Conservation (phyloP, 1,140 invertebrate genomes). For the Atta texana region DNA sequence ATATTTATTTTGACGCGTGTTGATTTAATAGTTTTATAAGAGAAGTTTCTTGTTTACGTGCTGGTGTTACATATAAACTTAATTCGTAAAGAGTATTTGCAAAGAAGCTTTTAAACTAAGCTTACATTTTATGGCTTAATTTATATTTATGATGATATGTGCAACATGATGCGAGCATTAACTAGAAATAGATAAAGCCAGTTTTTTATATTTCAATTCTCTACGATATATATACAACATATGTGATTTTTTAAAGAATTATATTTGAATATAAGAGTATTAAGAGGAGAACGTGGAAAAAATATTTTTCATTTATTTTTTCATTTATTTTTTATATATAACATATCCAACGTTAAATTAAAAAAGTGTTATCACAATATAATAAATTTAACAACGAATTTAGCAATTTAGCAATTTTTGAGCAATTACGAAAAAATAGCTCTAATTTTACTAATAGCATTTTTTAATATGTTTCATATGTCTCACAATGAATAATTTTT, state of each 20-base stretch:
- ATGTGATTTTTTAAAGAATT: constrained; percentile 22
- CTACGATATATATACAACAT: not conserved
- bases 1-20: not conserved
- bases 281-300: not conserved
- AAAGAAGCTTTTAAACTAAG: not conserved
- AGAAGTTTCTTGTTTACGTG: not conserved
- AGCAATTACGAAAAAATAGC: not conserved
- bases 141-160: not conserved
- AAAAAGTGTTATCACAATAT: not conserved
- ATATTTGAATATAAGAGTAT: not conserved
- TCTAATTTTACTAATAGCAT: not conserved
- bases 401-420: not conserved
- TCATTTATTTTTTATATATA: not conserved
- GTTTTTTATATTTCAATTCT: constrained; percentile 6
- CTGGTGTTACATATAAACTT: not conserved
- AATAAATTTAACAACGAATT: not conserved
- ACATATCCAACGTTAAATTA: not conserved
- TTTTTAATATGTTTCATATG: not conserved
- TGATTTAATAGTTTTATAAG: not conserved
- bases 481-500: not conserved
- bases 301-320: not conserved
- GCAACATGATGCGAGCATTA: not conserved
- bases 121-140: not conserved
- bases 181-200: not conserved
- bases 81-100: not conserved